phyloP scores from a whole-genome alignment of 2,888 invertebrate species.

The Orthosia gracilis region DNA sequence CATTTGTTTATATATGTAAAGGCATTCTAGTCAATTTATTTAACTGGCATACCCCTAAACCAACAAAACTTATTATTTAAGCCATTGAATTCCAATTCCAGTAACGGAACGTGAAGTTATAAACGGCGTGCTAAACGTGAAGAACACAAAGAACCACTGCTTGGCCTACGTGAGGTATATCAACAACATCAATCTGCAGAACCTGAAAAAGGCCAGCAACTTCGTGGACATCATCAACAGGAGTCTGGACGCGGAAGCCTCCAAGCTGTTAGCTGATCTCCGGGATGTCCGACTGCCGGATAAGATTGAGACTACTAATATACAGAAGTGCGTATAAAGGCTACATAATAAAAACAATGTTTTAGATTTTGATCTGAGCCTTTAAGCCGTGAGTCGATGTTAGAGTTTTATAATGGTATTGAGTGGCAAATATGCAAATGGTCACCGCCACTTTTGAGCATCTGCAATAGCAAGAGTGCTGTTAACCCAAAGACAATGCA shows the following conservation, averaged over 20 bases:
- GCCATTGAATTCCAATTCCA: constrained; percentile 77
- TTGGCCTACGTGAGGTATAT: constrained; percentile 98
- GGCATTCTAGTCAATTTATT: no score
- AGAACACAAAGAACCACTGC: constrained; percentile 98
- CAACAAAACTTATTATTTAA: no score
- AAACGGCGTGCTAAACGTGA: constrained; percentile 97
- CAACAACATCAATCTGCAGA: constrained; percentile 99
- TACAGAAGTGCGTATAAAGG: constrained; percentile 94
- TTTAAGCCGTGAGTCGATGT: no score
- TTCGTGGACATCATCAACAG: constrained; percentile 98
- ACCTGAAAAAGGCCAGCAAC: constrained; percentile 97
- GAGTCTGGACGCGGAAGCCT: constrained; percentile 98
- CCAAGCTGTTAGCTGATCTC: constrained; percentile 96
- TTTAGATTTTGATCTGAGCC: no score
- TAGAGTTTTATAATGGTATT: no score
- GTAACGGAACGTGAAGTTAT: constrained; percentile 99
- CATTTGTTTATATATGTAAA: no score
- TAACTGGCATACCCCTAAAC: no score
- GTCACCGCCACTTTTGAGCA: no score
- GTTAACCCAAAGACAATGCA: no score
- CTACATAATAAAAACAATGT: no score
- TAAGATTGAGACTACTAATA: constrained; percentile 97
- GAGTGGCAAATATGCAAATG: no score
- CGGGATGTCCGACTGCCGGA: constrained; percentile 97
- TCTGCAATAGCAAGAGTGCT: no score